phyloP scores from a whole-genome alignment of 2,113 vertebrate genomes.

The Macroglossus sobrinus region DNA sequence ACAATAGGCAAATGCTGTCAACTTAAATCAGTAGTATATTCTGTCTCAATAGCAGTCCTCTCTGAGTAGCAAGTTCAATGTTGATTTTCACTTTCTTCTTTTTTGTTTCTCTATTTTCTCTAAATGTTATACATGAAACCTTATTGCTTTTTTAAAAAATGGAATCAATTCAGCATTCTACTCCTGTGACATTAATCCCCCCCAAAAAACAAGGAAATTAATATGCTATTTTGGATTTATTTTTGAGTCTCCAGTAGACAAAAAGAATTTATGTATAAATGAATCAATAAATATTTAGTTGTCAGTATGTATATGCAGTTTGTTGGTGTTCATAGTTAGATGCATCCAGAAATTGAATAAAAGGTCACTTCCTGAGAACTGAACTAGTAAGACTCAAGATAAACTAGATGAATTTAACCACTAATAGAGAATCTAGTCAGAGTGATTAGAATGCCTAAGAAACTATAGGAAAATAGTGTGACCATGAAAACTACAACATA shows the following conservation, averaged over 20 bases:
- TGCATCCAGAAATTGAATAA: neutral
- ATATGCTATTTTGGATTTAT: neutral
- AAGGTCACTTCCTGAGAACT: neutral
- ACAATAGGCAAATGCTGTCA: neutral
- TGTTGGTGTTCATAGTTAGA: neutral
- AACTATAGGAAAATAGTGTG: constrained; percentile 4
- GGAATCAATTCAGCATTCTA: neutral
- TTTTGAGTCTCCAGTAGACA: constrained; percentile 20
- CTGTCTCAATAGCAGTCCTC: neutral
- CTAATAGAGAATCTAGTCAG: neutral
- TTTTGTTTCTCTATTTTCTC: constrained; percentile 30
- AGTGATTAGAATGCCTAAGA: constrained; percentile 27
- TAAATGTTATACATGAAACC: neutral
- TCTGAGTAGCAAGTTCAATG: neutral
- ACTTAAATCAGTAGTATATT: neutral
- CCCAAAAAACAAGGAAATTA: constrained; percentile 22
- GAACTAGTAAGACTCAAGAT: constrained; percentile 9
- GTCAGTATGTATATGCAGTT: neutral
- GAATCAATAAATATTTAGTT: constrained; percentile 25
- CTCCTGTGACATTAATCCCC: neutral
- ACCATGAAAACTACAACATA: neutral
- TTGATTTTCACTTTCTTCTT: constrained; percentile 11
- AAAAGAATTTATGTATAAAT: constrained; percentile 42
- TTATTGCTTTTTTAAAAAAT: constrained; percentile 13
- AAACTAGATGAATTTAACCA: neutral